A percentile compares a stretch with the other conserved stretches of the same genome.
These are phyloP conservation scores for Rhagophthalmus giganteus DNA, from an alignment of 2,888 invertebrate genomes.

Conservation along the genomic window DNA sequence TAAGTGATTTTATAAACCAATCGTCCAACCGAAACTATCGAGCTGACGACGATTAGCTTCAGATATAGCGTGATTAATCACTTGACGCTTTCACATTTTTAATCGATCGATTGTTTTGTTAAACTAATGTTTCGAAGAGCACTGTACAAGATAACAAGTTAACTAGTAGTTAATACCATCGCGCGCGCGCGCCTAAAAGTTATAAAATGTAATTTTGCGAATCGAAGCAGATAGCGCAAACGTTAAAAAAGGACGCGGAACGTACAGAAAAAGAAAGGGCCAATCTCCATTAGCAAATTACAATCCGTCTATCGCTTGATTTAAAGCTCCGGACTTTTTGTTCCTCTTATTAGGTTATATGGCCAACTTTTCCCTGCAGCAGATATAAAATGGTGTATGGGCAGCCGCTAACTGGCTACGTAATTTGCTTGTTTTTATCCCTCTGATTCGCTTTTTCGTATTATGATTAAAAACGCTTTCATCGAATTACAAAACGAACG, in stretches of 20 bases:
- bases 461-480: constrained; percentile 22
- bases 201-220: neutral
- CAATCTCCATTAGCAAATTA: constrained; percentile 51
- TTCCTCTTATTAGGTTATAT: constrained; percentile 38
- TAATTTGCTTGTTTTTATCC: constrained; percentile 44
- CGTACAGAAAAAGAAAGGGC: constrained; percentile 20
- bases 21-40: neutral
- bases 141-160: no score
- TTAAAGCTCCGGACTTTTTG: constrained; percentile 40
- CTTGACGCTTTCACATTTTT: no score
- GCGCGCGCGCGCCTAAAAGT: no score
- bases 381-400: constrained; percentile 39
- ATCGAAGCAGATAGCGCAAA: constrained; percentile 3
- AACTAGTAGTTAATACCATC: no score
- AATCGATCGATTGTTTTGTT: no score
- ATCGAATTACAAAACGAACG: constrained; percentile 3
- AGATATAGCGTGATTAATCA: no score
- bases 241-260: constrained; percentile 1
- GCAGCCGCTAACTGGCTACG: constrained; percentile 43
- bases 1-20: neutral
- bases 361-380: constrained; percentile 31
- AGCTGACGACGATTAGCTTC: no score
- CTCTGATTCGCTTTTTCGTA: constrained; percentile 31
- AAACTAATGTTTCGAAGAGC: no score
- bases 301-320: constrained; percentile 49